Base-by-base conservation (phyloP, 2,797 vertebrate species). In the Dicrostonyx torquatus region DNA sequence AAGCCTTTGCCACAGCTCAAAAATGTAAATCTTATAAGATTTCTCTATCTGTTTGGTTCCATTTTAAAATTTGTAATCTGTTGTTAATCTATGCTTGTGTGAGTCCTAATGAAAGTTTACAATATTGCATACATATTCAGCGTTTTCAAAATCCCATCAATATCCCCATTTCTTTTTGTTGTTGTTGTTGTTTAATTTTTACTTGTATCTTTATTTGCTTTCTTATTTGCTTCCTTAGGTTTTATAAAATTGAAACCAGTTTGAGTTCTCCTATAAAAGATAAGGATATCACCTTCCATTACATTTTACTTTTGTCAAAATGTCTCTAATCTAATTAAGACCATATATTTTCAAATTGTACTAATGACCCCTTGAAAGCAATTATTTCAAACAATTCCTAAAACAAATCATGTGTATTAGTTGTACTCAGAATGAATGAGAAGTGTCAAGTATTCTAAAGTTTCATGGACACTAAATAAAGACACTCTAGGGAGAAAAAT, bases 331-430 rank as follows among this genome's bases (percentile, higher is more conserved):
- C 92, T 97, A 97, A 98, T 98, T 96, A 97, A 89, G 86, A 97
- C 82, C 95, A 87, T 96, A 64, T 70, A 89, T 97, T 37, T 78
- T 95, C 85, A 96, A 96, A 97, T n/a, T 91, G 78, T 62, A 97
- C 96, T 94, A 98, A 90, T 94, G 94, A 97, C 85, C 55, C 20
- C 94, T 83, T 83, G 94, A 92, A 98, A 85, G 29, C 40, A 98
- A 93, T 97, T 96, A 97, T 98, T 97, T 92, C 68, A 95, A 97
- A 77, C 8, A 97, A 92, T 73, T 92, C 84, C 97, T 97, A 97
- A 98, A 98, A 96, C 92, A 97, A 98, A 98, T 96, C 87, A 98
- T 97, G 79, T 97, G 89, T 78, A 91, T 93, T 89, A 97, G 86
- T 91, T 96, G 60, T 34, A 13, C 73, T 96, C 85, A 92, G 78